Base-by-base conservation (phyloP, 2,888 invertebrate species). In the Cantharis lateralis region DNA sequence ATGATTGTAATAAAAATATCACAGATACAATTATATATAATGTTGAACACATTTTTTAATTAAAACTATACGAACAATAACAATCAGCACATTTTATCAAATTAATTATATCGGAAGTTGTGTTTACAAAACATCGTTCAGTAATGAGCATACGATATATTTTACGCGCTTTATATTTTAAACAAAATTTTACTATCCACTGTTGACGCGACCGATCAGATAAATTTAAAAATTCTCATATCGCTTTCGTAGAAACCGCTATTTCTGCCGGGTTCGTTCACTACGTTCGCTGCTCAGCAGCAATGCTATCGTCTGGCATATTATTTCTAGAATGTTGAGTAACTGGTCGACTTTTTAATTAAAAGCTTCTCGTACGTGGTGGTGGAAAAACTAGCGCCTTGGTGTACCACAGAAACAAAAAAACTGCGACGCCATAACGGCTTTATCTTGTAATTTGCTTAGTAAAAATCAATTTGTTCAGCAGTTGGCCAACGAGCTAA, bases 1-100 rank as follows among this genome's bases (percentile, higher is more conserved):
- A 74, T 74, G 77, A 71, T 68, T 74, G 62, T 7, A 77, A 62
- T 32, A 68, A 71, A 71, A 77, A 32, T 74, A 77, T 77, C 77
- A 77, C 77, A 77, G 74, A 74, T 26, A 71, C 16, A 61, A 74
- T 15, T 28, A 61, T 28, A 24, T 62, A 61, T 24, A 24, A 62
- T 48, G 48, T 32, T 28, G 18, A 48, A n/a, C 48, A 70, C 48
- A 70, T 72, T 72, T 72, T 72, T 72, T 48, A 24, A 24, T 71
- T 63, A 13, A 15, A 16, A 66, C 24, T 20, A n/a, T n/a, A 63
- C 64, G 16, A 70, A 28, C 15, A 28, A 62, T 48, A 70, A 61
- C 70, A 70, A 61, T 15, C 4, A 20, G 61, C 70, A n/a, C n/a
- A 24, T 68, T 68, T 68, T 24, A 15, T 20, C n/a, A 24, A 68